Evolutionary conservation across 2,797 vertebrate species (phyloP).

Genomic region (Xiphophorus birchmanni): DNA sequence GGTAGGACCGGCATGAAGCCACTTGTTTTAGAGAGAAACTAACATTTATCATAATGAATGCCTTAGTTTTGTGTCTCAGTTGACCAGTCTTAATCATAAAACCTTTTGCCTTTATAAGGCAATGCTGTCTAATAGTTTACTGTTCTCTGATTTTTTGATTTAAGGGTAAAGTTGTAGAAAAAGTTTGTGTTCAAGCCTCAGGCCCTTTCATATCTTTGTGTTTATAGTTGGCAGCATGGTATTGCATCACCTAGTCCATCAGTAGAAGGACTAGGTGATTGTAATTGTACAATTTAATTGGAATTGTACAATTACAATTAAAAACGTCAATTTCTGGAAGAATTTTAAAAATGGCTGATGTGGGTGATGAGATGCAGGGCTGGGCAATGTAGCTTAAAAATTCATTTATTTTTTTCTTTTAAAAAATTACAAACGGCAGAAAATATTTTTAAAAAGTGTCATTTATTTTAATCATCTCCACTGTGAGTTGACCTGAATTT

Average conservation of each 20-base stretch:
- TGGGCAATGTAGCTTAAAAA: no score
- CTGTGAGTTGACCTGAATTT: no score
- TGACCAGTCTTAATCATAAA: not conserved
- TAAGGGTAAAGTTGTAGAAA: constrained; percentile 81
- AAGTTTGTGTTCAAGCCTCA: constrained; percentile 67
- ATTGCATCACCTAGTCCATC: constrained; percentile 21
- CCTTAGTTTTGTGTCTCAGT: not conserved
- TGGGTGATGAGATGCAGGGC: no score
- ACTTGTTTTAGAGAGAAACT: constrained; percentile 16
- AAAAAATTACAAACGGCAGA: no score
- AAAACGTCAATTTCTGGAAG: not conserved
- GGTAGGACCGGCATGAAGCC: constrained; percentile 81
- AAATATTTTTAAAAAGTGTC: no score
- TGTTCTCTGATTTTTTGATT: constrained; percentile 36
- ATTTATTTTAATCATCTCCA: no score
- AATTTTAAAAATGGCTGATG: no score
- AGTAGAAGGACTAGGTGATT: constrained; percentile 19
- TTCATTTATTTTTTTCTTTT: no score
- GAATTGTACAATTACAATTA: constrained; percentile 40
- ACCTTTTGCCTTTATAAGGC: not conserved
- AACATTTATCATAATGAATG: constrained; percentile 34
- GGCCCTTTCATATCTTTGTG: constrained; percentile 9
- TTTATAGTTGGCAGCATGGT: constrained; percentile 60
- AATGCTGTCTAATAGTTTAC: constrained; percentile 37
- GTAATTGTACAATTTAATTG: no score